phyloP scores from a whole-genome alignment of 64 coral and sea anemone species.

The Cladopsammia gracilis region DNA sequence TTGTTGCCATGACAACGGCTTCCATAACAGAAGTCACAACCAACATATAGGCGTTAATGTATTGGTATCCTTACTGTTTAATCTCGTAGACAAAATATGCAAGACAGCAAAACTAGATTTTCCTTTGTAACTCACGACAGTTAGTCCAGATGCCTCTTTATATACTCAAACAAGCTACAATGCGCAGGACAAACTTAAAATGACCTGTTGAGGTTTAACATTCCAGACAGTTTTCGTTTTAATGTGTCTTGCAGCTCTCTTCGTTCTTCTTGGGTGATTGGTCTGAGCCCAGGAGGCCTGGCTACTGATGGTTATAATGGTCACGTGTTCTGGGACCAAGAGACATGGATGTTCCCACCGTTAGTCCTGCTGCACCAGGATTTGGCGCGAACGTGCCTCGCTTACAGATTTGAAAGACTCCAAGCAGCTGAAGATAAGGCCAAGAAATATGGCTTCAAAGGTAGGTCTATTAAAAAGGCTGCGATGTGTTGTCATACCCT shows the following conservation, averaged over 20 bases:
- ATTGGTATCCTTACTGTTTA: too few species aligned
- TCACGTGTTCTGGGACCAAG: slow-evolving; percentile 98
- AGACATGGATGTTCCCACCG: slow-evolving; percentile 99
- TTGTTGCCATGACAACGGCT: too few species aligned
- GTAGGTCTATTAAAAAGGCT: slow-evolving; percentile 20
- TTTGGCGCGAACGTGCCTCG: slow-evolving; percentile 79
- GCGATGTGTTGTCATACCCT: too few species aligned
- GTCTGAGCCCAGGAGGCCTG: slow-evolving; percentile 94
- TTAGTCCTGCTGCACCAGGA: slow-evolving; percentile 80
- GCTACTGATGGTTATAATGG: slow-evolving; percentile 94
- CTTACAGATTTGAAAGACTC: slow-evolving; percentile 81
- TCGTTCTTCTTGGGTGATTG: slow-evolving; percentile 86
- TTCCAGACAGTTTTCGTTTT: neutral
- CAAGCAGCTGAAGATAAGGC: slow-evolving; percentile 81
- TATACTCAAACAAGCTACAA: too few species aligned
- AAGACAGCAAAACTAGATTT: too few species aligned
- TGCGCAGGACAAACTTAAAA: too few species aligned
- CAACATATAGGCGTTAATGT: too few species aligned
- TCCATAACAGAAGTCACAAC: too few species aligned
- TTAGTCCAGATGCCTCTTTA: too few species aligned
- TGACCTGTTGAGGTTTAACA: too few species aligned
- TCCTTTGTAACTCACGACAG: too few species aligned
- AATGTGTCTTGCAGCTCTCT: slow-evolving; percentile 67
- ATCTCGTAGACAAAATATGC: too few species aligned
- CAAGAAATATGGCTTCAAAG: slow-evolving; percentile 75